Evolutionary conservation across 2,113 vertebrate species (phyloP).

Genomic region (Limnothrissa miodon): DNA sequence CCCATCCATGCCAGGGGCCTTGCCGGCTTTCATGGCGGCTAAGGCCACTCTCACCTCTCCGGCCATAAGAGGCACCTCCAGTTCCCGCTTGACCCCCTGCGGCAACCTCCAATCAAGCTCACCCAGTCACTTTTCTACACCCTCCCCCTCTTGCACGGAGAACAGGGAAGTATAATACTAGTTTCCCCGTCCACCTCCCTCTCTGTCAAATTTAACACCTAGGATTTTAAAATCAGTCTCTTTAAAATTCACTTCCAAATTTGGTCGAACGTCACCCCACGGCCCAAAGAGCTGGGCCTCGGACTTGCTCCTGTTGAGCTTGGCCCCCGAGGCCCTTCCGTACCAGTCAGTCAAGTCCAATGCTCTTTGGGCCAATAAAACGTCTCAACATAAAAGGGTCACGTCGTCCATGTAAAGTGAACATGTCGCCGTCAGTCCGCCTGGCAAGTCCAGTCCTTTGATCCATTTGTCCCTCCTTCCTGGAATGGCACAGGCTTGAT

Average conservation of each 20-base stretch:
- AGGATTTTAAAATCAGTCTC: background rate
- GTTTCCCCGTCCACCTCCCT: background rate
- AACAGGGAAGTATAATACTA: too few species aligned
- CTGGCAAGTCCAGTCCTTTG: constrained; percentile 18
- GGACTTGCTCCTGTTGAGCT: constrained; percentile 28
- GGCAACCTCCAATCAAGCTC: too few species aligned
- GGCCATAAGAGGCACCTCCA: too few species aligned
- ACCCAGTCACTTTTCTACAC: background rate
- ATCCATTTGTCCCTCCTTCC: constrained; percentile 39
- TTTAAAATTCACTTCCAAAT: background rate
- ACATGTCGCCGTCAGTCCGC: background rate
- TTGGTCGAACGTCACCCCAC: background rate
- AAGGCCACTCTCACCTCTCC: too few species aligned
- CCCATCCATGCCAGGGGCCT: too few species aligned
- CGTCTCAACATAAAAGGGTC: background rate
- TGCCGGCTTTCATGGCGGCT: too few species aligned
- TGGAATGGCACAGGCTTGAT: constrained; percentile 44
- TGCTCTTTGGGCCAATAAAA: constrained; percentile 10
- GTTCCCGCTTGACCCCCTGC: too few species aligned
- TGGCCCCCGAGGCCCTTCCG: constrained; percentile 13
- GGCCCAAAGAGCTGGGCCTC: constrained; percentile 35
- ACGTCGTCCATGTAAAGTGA: background rate
- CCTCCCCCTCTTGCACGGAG: too few species aligned
- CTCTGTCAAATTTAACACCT: background rate
- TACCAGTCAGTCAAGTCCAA: constrained; percentile 19